phyloP scores from a whole-genome alignment of 2,113 vertebrate species.

The Herpetotheres cachinnans region DNA sequence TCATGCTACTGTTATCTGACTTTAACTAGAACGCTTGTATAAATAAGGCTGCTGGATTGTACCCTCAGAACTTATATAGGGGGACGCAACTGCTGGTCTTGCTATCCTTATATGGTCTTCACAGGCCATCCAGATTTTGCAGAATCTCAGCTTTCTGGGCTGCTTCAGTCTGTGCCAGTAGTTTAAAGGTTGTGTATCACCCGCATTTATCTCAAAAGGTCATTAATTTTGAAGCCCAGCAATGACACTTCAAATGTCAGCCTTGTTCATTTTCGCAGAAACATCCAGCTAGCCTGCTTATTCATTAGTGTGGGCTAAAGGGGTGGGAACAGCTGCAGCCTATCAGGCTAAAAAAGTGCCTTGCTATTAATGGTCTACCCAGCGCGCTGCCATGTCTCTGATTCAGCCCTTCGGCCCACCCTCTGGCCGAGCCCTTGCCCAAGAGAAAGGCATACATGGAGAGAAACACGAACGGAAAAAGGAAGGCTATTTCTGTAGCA shows the following conservation, averaged over 20 bases:
- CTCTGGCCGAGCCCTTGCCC: neutral
- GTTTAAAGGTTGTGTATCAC: neutral
- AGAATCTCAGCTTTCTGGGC: neutral
- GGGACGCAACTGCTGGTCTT: neutral
- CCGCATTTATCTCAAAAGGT: neutral
- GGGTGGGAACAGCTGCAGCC: conserved; percentile 21
- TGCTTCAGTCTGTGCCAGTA: neutral
- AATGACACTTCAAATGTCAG: conserved; percentile 12
- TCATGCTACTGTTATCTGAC: neutral
- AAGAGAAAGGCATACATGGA: neutral
- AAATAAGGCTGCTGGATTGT: conserved; percentile 2
- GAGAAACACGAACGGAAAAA: neutral
- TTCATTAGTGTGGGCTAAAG: neutral
- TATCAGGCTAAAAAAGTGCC: neutral
- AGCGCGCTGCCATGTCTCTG: neutral
- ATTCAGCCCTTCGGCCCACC: neutral
- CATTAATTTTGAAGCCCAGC: conserved; percentile 4
- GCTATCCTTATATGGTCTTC: neutral
- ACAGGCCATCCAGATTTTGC: neutral
- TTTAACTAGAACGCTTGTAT: neutral
- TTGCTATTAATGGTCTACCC: neutral
- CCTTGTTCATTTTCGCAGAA: neutral
- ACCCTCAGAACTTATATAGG: neutral
- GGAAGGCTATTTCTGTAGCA: neutral
- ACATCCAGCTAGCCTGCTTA: neutral